Evolutionary conservation across 2,113 vertebrate species (phyloP).

Genomic region (Aldabrachelys gigantea): DNA sequence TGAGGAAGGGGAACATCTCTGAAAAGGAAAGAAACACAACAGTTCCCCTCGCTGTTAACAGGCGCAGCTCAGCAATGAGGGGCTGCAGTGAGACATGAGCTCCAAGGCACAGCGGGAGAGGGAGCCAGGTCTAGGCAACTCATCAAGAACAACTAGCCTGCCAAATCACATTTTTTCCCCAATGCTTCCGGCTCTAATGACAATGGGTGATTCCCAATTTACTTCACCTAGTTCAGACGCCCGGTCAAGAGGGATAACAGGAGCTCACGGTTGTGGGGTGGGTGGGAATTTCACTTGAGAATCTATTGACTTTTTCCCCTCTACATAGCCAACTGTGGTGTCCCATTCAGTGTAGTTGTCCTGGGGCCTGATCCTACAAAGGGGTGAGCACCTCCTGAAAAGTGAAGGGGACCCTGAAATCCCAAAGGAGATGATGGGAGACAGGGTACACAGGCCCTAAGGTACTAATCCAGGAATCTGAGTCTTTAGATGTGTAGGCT

Average conservation of each 20-base stretch:
- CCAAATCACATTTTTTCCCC: not conserved
- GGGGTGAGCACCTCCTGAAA: not conserved
- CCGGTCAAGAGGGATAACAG: not conserved
- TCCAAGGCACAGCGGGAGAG: not conserved
- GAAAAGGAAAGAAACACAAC: not conserved
- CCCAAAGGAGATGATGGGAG: not conserved
- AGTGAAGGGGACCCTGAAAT: not conserved
- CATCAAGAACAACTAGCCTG: not conserved
- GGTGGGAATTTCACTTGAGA: not conserved
- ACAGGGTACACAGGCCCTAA: not conserved
- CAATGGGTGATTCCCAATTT: not conserved
- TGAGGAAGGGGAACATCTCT: slow-evolving; percentile 80
- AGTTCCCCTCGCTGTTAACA: not conserved
- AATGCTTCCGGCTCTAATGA: not conserved
- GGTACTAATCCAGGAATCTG: rapidly evolving
- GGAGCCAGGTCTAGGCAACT: not conserved
- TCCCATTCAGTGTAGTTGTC: not conserved
- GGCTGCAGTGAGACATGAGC: not conserved
- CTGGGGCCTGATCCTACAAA: not conserved
- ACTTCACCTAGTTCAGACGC: not conserved
- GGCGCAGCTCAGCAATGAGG: not conserved
- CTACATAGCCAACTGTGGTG: not conserved
- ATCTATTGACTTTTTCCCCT: not conserved
- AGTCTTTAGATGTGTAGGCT: not conserved
- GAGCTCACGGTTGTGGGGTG: too few relatives aligned